These are phyloP conservation scores for Scyliorhinus canicula DNA, from an alignment of 2,797 vertebrate genomes.

Conservation along the genomic window DNA sequence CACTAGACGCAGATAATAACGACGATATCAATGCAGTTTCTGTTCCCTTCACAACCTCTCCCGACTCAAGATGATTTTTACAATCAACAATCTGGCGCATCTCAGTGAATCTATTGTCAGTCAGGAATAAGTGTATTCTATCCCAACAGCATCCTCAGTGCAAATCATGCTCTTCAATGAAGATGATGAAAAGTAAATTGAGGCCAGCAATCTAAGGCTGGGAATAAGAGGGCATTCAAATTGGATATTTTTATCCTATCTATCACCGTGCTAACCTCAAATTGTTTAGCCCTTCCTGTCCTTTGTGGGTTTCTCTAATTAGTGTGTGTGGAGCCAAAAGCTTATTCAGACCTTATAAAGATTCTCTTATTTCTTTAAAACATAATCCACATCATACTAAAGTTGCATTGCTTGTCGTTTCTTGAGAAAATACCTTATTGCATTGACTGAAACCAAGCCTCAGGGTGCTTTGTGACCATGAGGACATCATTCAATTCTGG, in stretches of 20 bases:
- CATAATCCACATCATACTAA: not conserved
- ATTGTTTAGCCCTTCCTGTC: not conserved
- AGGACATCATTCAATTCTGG: not conserved
- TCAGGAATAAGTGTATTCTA: slow-evolving; percentile 2
- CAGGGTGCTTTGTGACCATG: not conserved
- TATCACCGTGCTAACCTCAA: not conserved
- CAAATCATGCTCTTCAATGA: slow-evolving; percentile 17
- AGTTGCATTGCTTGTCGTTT: not conserved
- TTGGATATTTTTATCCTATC: not conserved
- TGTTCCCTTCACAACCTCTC: slow-evolving; percentile 36
- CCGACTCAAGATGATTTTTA: not conserved
- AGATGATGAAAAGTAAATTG: not conserved
- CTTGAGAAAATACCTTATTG: not conserved
- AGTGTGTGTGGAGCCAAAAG: not conserved
- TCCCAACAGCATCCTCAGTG: not conserved
- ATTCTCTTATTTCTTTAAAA: not conserved
- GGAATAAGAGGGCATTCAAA: not conserved
- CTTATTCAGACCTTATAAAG: not conserved
- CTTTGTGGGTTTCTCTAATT: not conserved
- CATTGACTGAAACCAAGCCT: not conserved
- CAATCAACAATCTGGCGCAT: not conserved
- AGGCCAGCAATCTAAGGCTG: not conserved
- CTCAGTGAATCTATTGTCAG: slow-evolving; percentile 16
- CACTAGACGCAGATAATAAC: slow-evolving; percentile 39
- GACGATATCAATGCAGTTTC: slow-evolving; percentile 38